phyloP scores from a whole-genome alignment of 2,113 vertebrate species.

The Phrynocephalus versicolor region DNA sequence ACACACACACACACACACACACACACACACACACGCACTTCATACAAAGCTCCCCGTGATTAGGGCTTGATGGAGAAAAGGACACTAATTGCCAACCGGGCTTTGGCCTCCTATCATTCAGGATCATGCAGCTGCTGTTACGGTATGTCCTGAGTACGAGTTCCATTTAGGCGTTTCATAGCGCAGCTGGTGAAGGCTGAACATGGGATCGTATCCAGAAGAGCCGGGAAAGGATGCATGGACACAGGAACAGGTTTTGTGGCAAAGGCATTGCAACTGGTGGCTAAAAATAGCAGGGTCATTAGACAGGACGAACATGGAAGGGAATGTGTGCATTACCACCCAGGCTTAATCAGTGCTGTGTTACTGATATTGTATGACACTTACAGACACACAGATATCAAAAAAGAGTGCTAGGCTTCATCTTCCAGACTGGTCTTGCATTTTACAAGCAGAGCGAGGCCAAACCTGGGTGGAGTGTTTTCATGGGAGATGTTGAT shows the following conservation, averaged over 20 bases:
- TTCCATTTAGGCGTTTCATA: not conserved
- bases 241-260: not conserved
- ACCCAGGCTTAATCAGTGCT: not conserved
- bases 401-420: not conserved
- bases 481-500: not conserved
- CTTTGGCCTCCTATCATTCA: not conserved
- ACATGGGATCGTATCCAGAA: not conserved
- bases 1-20: too few species aligned
- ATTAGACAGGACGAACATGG: not conserved
- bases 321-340: not conserved
- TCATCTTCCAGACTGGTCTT: not conserved
- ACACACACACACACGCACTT: not conserved
- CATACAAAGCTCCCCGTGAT: not conserved
- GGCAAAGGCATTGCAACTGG: not conserved
- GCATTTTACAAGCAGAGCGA: not conserved
- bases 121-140: not conserved
- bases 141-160: not conserved
- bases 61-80: not conserved
- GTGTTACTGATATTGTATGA: not conserved
- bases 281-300: not conserved
- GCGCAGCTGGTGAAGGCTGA: not conserved
- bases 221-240: not conserved
- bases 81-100: not conserved
- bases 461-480: not conserved
- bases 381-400: not conserved